These are phyloP conservation scores for Stenurella melanura DNA, from an alignment of 2,888 invertebrate genomes.

Conservation along the genomic window DNA sequence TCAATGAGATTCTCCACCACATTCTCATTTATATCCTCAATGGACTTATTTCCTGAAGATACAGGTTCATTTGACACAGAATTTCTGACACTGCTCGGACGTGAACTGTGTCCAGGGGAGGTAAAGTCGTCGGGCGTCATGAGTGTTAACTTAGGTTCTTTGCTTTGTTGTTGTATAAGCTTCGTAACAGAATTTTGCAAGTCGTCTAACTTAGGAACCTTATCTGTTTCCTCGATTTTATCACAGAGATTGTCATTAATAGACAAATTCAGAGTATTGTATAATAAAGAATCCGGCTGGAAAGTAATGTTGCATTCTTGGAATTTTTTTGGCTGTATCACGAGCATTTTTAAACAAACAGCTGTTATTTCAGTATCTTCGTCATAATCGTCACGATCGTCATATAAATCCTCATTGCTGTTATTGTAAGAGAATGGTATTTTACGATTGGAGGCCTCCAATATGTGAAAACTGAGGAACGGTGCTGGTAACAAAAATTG, in stretches of 20 bases:
- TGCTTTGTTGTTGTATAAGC: constrained; percentile 68
- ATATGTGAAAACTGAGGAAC: constrained; percentile 91
- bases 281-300: constrained; percentile 64
- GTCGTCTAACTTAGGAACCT: constrained; percentile 68
- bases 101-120: constrained; percentile 73
- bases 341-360: constrained; percentile 79
- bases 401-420: constrained; percentile 77
- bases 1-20: constrained; percentile 66
- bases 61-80: constrained; percentile 52
- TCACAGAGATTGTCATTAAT: constrained; percentile 40
- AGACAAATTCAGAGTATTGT: constrained; percentile 50
- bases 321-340: constrained; percentile 91
- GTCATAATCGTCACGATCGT: constrained; percentile 76
- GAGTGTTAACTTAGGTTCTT: constrained; percentile 77
- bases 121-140: constrained; percentile 93
- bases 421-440: constrained; percentile 71
- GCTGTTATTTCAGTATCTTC: constrained; percentile 75
- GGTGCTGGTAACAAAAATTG: constrained; percentile 92
- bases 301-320: constrained; percentile 78
- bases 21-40: constrained; percentile 55
- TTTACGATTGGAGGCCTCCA: constrained; percentile 81
- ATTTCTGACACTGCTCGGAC: constrained; percentile 70
- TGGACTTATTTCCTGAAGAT: constrained; percentile 26
- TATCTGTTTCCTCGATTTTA: constrained; percentile 56
- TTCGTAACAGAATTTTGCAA: constrained; percentile 70